phyloP scores from a whole-genome alignment of 2,797 vertebrate genomes.

The Acrocephalus scirpaceus region DNA sequence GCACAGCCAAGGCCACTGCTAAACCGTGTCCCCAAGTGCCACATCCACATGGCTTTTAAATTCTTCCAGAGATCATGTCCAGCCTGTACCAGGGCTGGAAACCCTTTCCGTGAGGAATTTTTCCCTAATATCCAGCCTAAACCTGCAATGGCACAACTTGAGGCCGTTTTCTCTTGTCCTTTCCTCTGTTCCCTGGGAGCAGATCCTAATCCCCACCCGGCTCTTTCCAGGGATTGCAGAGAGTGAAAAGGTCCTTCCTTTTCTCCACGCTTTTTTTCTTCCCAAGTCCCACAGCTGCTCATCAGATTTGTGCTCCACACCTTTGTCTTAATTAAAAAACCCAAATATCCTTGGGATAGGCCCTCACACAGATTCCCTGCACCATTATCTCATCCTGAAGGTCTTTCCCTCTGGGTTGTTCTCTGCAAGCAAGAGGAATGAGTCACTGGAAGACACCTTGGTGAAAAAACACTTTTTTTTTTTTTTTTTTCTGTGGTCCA shows the following conservation, averaged over 20 bases:
- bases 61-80: neutral
- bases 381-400: neutral
- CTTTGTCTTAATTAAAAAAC: neutral
- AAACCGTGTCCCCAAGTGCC: accelerated
- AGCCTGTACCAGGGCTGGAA: neutral
- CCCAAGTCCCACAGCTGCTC: neutral
- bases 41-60: neutral
- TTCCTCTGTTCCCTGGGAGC: neutral
- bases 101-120: neutral
- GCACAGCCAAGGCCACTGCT: neutral
- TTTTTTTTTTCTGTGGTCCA: neutral
- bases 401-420: neutral
- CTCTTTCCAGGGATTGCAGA: neutral
- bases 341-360: neutral
- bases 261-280: neutral
- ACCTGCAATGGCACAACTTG: neutral
- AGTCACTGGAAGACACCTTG: neutral
- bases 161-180: neutral
- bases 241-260: neutral
- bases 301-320: neutral
- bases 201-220: neutral
- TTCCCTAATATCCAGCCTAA: neutral
- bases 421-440: neutral
- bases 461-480: accelerated
- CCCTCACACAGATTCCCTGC: neutral